These are phyloP conservation scores for Prionailurus viverrinus DNA, from an alignment of 2,113 vertebrate species.

Conservation along the genomic window DNA sequence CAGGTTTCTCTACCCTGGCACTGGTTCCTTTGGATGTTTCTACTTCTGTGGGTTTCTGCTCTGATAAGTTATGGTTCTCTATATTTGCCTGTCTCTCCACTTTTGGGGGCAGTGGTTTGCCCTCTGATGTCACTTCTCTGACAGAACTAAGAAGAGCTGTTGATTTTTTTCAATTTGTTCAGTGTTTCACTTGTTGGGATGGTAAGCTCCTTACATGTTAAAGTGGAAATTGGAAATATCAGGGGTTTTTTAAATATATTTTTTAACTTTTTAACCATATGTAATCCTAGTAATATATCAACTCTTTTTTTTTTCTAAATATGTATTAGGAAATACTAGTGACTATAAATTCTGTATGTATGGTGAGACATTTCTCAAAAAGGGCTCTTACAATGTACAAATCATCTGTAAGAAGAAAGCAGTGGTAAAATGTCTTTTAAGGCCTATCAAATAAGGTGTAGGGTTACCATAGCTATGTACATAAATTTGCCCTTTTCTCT, in stretches of 20 bases:
- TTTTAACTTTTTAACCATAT: background rate
- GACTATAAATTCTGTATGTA: background rate
- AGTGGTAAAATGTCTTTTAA: background rate
- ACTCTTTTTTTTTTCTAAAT: background rate
- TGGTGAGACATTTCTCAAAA: background rate
- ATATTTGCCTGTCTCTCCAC: background rate
- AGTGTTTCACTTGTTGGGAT: background rate
- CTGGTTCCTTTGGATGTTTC: background rate
- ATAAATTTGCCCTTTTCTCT: background rate
- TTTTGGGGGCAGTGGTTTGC: background rate
- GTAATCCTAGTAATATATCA: background rate
- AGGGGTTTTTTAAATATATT: background rate
- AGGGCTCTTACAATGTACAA: background rate
- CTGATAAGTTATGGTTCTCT: background rate
- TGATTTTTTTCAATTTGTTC: background rate
- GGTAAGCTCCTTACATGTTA: background rate
- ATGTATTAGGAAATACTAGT: background rate
- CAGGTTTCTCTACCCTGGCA: background rate
- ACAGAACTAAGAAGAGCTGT: background rate
- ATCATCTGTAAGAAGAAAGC: background rate
- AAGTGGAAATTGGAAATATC: background rate
- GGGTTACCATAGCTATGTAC: background rate
- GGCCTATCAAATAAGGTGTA: background rate
- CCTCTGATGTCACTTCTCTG: background rate
- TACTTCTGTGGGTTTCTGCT: background rate